Conservation (phyloP, 2,888 invertebrate genomes). For the Ennomos fuscantarius region DNA sequence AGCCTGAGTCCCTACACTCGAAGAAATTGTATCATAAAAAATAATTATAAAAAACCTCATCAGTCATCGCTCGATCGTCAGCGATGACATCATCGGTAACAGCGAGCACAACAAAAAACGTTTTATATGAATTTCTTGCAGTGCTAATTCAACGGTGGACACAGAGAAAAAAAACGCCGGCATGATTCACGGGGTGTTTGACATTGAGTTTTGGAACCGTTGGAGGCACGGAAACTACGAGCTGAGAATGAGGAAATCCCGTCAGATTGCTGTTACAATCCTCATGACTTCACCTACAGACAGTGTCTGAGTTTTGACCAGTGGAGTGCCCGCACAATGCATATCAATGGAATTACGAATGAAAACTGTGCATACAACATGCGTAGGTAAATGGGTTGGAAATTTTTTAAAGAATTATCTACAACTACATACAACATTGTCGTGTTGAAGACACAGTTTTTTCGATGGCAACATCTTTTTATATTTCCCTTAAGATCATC, state of each 20-base stretch:
- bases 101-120: slow-evolving; percentile 50
- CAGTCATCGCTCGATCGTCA: slow-evolving; percentile 38
- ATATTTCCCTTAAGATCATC: too few species aligned
- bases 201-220: slow-evolving; percentile 42
- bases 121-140: slow-evolving; percentile 47
- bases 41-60: slow-evolving; percentile 34
- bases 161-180: slow-evolving; percentile 19
- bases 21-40: slow-evolving; percentile 25
- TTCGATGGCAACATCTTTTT: too few species aligned
- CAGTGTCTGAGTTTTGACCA: too few species aligned
- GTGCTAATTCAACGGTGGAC: slow-evolving; percentile 53
- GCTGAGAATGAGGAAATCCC: not conserved
- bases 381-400: too few species aligned
- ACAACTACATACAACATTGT: too few species aligned
- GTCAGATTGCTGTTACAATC: not conserved
- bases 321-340: too few species aligned
- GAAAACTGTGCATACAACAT: too few species aligned
- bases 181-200: slow-evolving; percentile 55
- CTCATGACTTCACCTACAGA: too few species aligned
- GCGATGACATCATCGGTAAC: slow-evolving; percentile 64
- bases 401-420: too few species aligned
- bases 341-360: too few species aligned
- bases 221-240: slow-evolving; percentile 40
- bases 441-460: too few species aligned
- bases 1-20: not conserved